Conservation (phyloP, 1,140 invertebrate species). For the Cyclargus thomasi region DNA sequence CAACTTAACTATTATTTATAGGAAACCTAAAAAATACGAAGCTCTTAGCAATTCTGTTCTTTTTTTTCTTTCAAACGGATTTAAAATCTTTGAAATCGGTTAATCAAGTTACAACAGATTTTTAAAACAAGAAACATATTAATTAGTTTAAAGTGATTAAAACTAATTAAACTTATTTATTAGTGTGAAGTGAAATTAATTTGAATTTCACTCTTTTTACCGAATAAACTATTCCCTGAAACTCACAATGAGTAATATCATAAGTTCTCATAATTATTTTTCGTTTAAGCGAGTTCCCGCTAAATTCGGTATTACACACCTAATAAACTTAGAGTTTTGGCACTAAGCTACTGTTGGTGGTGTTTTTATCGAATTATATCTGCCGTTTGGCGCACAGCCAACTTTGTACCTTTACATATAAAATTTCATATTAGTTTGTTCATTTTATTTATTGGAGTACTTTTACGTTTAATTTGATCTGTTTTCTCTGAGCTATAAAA, state of each 20-base stretch:
- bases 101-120: too few species aligned
- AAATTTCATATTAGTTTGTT: background rate
- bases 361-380: conserved; percentile 57
- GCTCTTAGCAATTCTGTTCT: too few species aligned
- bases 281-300: background rate
- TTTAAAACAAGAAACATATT: too few species aligned
- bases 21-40: too few species aligned
- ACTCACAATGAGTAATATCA: background rate
- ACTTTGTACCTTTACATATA: background rate
- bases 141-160: too few species aligned
- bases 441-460: too few species aligned
- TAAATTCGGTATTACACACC: conserved; percentile 16
- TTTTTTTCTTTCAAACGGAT: too few species aligned
- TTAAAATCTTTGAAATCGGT: too few species aligned
- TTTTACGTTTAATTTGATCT: too few species aligned
- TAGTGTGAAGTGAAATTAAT: background rate
- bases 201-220: background rate
- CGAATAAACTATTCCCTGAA: background rate
- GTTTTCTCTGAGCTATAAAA: too few species aligned
- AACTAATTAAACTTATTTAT: too few species aligned
- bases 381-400: conserved; percentile 40
- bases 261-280: conserved; percentile 4
- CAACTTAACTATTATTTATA: too few species aligned
- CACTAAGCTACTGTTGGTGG: conserved; percentile 30
- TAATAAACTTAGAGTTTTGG: conserved; percentile 30